These are phyloP conservation scores for Rhinolophus ferrumequinum DNA, from an alignment of 2,113 vertebrate species.

Conservation along the genomic window DNA sequence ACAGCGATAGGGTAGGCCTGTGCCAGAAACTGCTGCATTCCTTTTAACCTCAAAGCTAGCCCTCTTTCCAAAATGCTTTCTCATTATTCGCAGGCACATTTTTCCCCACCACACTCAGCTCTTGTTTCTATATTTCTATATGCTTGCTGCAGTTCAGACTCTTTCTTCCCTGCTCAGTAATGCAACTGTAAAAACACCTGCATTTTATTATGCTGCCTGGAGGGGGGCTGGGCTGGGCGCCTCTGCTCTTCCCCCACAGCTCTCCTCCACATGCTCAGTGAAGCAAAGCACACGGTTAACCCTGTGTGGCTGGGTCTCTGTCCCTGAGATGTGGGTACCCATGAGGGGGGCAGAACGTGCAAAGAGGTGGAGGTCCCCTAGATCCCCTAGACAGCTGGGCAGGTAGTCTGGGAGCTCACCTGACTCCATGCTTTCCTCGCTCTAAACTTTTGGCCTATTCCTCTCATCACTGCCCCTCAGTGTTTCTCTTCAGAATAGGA, in stretches of 20 bases:
- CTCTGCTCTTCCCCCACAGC: not conserved
- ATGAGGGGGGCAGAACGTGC: accelerated
- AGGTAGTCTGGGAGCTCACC: not conserved
- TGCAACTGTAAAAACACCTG: slow-evolving; percentile 85
- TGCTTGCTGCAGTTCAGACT: slow-evolving; percentile 44
- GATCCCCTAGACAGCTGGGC: no score
- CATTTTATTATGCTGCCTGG: slow-evolving; percentile 84
- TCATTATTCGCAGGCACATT: slow-evolving; percentile 79
- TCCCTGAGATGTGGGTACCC: not conserved
- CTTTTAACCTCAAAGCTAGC: slow-evolving; percentile 66
- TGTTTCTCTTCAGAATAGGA: not conserved
- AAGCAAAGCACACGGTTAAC: slow-evolving; percentile 80
- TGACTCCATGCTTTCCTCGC: not conserved
- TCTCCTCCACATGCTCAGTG: slow-evolving; percentile 59
- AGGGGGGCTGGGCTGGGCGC: slow-evolving; percentile 70
- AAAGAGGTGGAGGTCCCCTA: not conserved
- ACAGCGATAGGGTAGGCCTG: slow-evolving; percentile 63
- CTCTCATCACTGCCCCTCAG: not conserved
- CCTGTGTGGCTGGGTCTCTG: slow-evolving; percentile 76
- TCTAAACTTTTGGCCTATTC: not conserved
- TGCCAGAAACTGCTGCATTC: slow-evolving; percentile 74
- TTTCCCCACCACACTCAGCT: slow-evolving; percentile 4
- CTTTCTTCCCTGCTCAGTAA: slow-evolving; percentile 55
- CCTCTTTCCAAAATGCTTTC: slow-evolving; percentile 80
- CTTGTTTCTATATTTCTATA: slow-evolving; percentile 80